Percentiles rank a stretch among this genome's conserved stretches.
phyloP scores from a whole-genome alignment of 2,888 invertebrate genomes.

The Brachycybe producta region DNA sequence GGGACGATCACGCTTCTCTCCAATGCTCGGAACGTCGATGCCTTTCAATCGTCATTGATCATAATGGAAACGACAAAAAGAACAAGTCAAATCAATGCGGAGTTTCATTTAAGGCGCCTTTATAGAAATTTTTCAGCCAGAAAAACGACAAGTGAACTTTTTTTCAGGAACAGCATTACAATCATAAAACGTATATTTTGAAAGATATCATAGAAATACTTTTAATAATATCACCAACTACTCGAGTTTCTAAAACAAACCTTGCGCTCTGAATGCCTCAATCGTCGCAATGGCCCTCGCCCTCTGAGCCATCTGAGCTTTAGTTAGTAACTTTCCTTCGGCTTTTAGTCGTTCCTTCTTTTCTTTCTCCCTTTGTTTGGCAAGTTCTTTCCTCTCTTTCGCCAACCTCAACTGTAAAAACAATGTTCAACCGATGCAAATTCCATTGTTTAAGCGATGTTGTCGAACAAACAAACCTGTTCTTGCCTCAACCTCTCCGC shows the following conservation, averaged over 20 bases:
- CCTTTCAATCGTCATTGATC: slow-evolving; percentile 55
- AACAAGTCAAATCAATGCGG: no score
- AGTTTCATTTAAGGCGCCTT: no score
- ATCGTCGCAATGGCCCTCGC: slow-evolving; percentile 78
- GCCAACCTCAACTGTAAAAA: slow-evolving; percentile 31
- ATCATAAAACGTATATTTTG: no score
- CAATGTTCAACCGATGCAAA: no score
- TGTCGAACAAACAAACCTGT: slow-evolving; percentile 34
- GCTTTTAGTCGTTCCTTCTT: slow-evolving; percentile 35
- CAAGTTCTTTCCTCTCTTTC: slow-evolving; percentile 34
- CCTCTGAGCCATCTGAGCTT: slow-evolving; percentile 31
- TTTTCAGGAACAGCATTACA: no score
- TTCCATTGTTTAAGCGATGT: no score
- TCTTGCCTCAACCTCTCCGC: slow-evolving; percentile 44
- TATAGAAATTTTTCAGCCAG: no score
- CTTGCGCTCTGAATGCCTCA: slow-evolving; percentile 77
- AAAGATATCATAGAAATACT: no score
- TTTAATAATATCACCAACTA: slow-evolving; percentile 78
- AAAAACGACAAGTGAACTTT: no score
- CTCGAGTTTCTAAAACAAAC: slow-evolving; percentile 52
- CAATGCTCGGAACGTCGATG: slow-evolving; percentile 57
- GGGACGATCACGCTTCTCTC: slow-evolving; percentile 37
- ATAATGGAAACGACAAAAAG: no score
- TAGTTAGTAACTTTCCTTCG: slow-evolving; percentile 40
- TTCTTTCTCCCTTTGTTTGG: slow-evolving; percentile 38